These are phyloP conservation scores for Plebejus melissa DNA, from an alignment of 2,888 invertebrate genomes.

Conservation along the genomic window DNA sequence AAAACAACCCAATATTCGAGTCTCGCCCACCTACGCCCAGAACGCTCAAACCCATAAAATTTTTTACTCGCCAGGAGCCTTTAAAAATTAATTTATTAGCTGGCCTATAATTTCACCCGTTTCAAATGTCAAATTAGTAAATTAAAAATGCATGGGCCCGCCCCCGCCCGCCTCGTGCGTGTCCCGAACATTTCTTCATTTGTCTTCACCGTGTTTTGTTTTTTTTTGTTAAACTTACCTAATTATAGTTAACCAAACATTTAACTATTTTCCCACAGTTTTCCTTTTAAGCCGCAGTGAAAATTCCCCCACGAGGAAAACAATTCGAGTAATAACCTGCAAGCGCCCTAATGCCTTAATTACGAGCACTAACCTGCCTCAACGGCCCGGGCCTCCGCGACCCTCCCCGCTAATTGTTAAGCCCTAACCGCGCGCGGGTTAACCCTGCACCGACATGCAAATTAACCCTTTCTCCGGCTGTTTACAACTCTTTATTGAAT, in stretches of 20 bases:
- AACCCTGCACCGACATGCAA: conserved; percentile 75
- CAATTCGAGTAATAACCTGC: conserved; percentile 37
- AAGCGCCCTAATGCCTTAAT: conserved; percentile 41
- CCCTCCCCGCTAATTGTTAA: conserved; percentile 66
- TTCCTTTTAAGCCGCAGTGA: conserved; percentile 1
- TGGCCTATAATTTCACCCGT: conserved; percentile 67
- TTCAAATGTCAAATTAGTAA: conserved; percentile 75
- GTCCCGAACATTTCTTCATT: conserved; percentile 66
- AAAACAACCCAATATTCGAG: not conserved
- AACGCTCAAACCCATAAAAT: not conserved
- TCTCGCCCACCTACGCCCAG: not conserved
- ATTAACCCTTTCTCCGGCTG: conserved; percentile 75
- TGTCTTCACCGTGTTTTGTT: conserved; percentile 52
- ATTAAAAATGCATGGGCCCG: conserved; percentile 74
- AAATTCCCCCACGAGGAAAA: conserved; percentile 32
- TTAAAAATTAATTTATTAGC: conserved; percentile 76
- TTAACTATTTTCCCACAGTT: conserved; percentile 29
- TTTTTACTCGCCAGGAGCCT: conserved; percentile 39
- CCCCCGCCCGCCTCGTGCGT: conserved; percentile 60
- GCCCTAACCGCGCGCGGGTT: conserved; percentile 75
- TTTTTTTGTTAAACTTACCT: conserved; percentile 49
- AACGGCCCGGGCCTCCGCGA: conserved; percentile 69
- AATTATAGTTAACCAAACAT: conserved; percentile 59
- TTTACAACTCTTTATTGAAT: conserved; percentile 76
- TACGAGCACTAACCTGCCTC: conserved; percentile 63